Evolutionary conservation across 2,888 invertebrate species (phyloP), one percentile per base, ranked within the genome.

Genomic region (Phortica okadai): DNA sequence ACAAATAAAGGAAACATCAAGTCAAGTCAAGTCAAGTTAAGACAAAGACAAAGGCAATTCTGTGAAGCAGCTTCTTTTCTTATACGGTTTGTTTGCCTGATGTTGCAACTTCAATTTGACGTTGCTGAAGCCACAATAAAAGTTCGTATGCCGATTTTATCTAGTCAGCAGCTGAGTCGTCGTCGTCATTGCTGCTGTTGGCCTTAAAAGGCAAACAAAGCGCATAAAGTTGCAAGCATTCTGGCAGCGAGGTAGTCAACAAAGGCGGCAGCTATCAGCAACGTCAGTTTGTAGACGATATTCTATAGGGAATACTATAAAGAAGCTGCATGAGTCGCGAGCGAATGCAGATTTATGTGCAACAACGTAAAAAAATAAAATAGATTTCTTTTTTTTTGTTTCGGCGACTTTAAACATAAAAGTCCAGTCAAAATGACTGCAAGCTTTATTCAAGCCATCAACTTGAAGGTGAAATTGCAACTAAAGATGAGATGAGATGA

Each of bases 271-370:
- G 56, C 56, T 7, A 56, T 56, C 56, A 56, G 14, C 56, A 14
- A 56, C 14, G 56, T 56, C 56, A 56, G 56, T 16, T 33, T 50
- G 50, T 8, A 50, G 50, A 50, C 50, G 50, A 11, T 50, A 50
- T 50, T 3, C 56, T 6, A 56, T 56, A 16, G 56, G 56, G 56
- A 56, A 56, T 56, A 56, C 10, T 56, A 56, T 8, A 7, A 56
- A 56, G n/a, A 74, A 11, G 45, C 33, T 59, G 69, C 44, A 59
- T 21, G 69, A 25, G 58, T 10, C 72, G 11, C 64, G 59, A 76
- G 45, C 59, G 58, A 74, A 79, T 80, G 77, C 77, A 82, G 82
- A 87, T 87, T 87, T 87, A 85, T 84, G 87, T 86, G 82, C 87
- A 77, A 62, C 50, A 80, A 79, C 86, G 80, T 84, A 59, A 66